Conservation (phyloP, 2,888 invertebrate species). For the Thera obeliscata region DNA sequence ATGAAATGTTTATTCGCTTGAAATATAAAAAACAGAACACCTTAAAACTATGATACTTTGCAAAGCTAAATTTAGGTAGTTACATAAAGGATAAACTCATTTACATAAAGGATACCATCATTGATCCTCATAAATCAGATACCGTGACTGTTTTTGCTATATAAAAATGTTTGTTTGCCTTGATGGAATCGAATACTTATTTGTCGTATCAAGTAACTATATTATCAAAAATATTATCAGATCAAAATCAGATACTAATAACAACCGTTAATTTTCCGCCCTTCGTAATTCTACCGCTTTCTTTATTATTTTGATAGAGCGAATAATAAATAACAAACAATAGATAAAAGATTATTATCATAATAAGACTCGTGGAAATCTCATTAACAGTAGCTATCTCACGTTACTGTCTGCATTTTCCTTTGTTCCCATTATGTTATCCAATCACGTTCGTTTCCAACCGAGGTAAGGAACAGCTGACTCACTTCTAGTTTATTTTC, state of each 20-base stretch:
- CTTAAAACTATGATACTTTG: no score
- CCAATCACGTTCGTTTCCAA: slow-evolving; percentile 39
- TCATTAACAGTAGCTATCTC: slow-evolving; percentile 65
- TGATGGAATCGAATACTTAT: no score
- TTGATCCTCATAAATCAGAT: no score
- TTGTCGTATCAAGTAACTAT: no score
- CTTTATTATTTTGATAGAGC: slow-evolving; percentile 47
- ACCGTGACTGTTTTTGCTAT: no score
- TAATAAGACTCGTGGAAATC: slow-evolving; percentile 66
- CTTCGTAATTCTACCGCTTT: slow-evolving; percentile 28
- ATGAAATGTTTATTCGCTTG: no score
- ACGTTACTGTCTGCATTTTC: slow-evolving; percentile 51
- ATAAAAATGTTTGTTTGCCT: no score
- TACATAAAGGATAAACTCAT: no score
- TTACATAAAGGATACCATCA: no score
- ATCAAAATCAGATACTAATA: neutral
- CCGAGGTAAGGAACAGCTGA: slow-evolving; percentile 17
- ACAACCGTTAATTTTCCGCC: slow-evolving; percentile 5
- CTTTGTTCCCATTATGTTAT: slow-evolving; percentile 46
- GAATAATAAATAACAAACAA: slow-evolving; percentile 54
- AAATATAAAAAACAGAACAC: no score
- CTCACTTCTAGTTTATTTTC: slow-evolving; percentile 1
- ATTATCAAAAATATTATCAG: no score
- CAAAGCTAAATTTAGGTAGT: no score
- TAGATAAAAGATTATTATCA: slow-evolving; percentile 61